These are phyloP conservation scores for Drosophila mayaguana DNA, from an alignment of 2,888 invertebrate genomes.

Conservation along the genomic window DNA sequence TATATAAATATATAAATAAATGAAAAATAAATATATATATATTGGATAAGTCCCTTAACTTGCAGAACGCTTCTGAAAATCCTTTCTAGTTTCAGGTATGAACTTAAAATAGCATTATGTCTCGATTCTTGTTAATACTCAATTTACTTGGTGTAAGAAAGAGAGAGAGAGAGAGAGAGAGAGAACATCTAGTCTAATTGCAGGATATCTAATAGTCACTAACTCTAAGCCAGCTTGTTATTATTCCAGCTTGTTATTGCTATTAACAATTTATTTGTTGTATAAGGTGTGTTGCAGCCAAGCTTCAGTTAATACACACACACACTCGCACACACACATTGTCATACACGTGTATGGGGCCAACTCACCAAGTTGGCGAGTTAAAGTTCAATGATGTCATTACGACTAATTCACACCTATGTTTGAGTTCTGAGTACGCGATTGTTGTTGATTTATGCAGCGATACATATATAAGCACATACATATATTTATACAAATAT, in stretches of 20 bases:
- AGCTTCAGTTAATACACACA: constrained; percentile 68
- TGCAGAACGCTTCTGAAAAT: no score
- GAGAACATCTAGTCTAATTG: background rate
- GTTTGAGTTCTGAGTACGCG: constrained; percentile 73
- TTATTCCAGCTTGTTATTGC: constrained; percentile 23
- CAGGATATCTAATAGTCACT: constrained; percentile 23
- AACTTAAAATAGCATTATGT: no score
- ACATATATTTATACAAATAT: constrained; percentile 1
- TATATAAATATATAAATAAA: no score
- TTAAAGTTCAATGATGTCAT: constrained; percentile 81
- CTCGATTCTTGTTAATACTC: no score
- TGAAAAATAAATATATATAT: no score
- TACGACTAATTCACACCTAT: constrained; percentile 81
- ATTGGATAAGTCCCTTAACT: no score
- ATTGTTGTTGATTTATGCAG: constrained; percentile 40
- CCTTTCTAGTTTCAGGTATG: no score
- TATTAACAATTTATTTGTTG: constrained; percentile 43
- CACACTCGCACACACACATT: constrained; percentile 16
- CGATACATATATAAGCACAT: constrained; percentile 27
- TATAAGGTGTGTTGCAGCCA: constrained; percentile 71
- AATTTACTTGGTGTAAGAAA: background rate
- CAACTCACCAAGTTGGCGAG: constrained; percentile 65
- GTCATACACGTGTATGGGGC: constrained; percentile 24
- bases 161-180: no score
- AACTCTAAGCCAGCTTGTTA: background rate